These are phyloP conservation scores for Thamnophis elegans DNA, from an alignment of 2,797 vertebrate species.

Conservation along the genomic window DNA sequence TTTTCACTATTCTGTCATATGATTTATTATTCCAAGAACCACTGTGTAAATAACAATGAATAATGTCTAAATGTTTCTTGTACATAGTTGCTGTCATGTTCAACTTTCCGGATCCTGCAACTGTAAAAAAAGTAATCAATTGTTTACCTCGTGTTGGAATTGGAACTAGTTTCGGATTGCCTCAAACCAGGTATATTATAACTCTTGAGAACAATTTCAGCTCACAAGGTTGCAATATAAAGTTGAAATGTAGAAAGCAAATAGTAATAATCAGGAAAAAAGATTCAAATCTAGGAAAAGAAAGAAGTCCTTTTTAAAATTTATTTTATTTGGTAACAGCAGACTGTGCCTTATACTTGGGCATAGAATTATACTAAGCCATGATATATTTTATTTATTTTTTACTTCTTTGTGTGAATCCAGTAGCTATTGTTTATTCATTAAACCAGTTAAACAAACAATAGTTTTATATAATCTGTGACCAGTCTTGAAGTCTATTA, in stretches of 20 bases:
- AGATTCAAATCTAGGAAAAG: neutral
- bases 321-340: neutral
- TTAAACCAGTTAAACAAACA: neutral
- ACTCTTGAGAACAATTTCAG: neutral
- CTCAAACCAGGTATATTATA: constrained; percentile 87
- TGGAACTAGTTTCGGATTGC: constrained; percentile 93
- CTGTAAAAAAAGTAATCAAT: constrained; percentile 95
- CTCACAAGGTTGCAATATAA: neutral
- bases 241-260: neutral
- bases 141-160: constrained; percentile 93
- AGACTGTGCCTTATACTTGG: neutral
- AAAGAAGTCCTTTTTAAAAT: neutral
- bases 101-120: constrained; percentile 91
- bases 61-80: constrained; percentile 1
- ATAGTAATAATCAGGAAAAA: neutral
- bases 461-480: neutral
- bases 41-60: constrained; percentile 29
- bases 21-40: constrained; percentile 41
- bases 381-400: neutral
- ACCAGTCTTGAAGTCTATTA: neutral
- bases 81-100: constrained; percentile 91
- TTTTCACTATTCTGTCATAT: constrained; percentile 28
- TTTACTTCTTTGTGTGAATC: neutral
- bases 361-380: neutral
- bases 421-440: neutral